phyloP scores from a whole-genome alignment of 2,888 invertebrate genomes.

The Acrocyrtus sp. region DNA sequence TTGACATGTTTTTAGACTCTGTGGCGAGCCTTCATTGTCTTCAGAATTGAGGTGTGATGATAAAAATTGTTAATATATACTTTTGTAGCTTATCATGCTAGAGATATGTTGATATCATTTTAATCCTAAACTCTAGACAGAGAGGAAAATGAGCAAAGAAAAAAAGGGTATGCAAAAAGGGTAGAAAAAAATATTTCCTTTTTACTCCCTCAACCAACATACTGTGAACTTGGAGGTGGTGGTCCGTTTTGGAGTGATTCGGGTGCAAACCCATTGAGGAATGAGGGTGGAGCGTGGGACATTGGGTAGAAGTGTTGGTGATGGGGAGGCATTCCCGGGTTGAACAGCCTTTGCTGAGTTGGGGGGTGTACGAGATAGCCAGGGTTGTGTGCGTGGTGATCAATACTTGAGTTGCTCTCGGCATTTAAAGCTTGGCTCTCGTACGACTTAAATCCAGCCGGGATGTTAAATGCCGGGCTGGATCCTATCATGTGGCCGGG shows the following conservation, averaged over 20 bases:
- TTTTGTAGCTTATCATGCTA: no score
- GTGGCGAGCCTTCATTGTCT: slow-evolving; percentile 50
- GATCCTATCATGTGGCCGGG: slow-evolving; percentile 41
- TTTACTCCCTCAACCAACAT: slow-evolving; percentile 31
- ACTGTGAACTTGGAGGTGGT: slow-evolving; percentile 45
- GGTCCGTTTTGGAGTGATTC: slow-evolving; percentile 45
- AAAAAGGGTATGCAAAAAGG: not conserved
- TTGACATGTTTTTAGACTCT: slow-evolving; percentile 55
- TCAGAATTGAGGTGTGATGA: slow-evolving; percentile 31
- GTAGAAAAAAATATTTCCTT: not conserved
- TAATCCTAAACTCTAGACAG: slow-evolving; percentile 4
- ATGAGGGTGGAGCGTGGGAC: slow-evolving; percentile 50
- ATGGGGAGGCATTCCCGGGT: slow-evolving; percentile 23
- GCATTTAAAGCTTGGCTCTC: slow-evolving; percentile 52
- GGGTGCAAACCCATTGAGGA: slow-evolving; percentile 54
- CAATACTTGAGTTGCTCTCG: slow-evolving; percentile 33
- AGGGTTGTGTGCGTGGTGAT: slow-evolving; percentile 29
- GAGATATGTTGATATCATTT: slow-evolving; percentile 27
- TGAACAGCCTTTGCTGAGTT: slow-evolving; percentile 38
- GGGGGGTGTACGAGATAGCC: slow-evolving; percentile 27
- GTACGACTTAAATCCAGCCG: slow-evolving; percentile 44
- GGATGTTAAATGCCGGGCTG: slow-evolving; percentile 48
- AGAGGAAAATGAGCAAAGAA: slow-evolving; percentile 12
- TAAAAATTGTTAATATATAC: no score
- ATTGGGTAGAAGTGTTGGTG: slow-evolving; percentile 37